These are phyloP conservation scores for Furnarius figulus DNA, from an alignment of 2,113 vertebrate genomes.

Conservation along the genomic window DNA sequence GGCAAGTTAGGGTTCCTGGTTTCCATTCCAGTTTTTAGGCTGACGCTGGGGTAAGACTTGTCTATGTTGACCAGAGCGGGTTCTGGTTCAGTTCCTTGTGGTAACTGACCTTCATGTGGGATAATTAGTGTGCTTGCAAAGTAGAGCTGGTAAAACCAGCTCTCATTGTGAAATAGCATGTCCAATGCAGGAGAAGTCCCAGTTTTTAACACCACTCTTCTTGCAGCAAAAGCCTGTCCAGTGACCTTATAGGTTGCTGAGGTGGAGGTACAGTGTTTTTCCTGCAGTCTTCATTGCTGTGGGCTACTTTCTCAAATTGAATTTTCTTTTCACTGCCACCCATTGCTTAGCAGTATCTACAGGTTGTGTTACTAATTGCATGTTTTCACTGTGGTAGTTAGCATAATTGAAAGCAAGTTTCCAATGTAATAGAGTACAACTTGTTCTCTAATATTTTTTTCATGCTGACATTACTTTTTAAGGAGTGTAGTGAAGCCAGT, in stretches of 20 bases:
- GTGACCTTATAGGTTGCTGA: background rate
- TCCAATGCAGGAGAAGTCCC: background rate
- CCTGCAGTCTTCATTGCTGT: background rate
- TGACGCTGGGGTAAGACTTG: background rate
- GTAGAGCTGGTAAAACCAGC: background rate
- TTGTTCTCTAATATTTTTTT: conserved; percentile 1
- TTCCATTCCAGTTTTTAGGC: background rate
- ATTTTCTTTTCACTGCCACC: background rate
- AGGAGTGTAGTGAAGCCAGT: background rate
- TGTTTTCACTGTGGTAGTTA: conserved; percentile 7
- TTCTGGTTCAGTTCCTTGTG: background rate
- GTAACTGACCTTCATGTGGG: background rate
- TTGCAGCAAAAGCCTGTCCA: background rate
- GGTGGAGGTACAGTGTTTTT: background rate
- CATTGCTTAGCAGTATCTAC: background rate
- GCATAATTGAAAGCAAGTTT: background rate
- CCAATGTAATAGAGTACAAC: background rate
- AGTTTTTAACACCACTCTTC: background rate
- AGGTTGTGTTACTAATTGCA: conserved; percentile 25
- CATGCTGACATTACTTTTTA: background rate
- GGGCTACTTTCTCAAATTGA: background rate
- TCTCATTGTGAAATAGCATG: accelerated
- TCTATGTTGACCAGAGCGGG: background rate
- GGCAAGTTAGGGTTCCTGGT: background rate
- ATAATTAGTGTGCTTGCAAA: background rate